Percentiles rank a stretch among this genome's conserved stretches.
phyloP scores from a whole-genome alignment of 1,140 invertebrate species.

The Trichonephila clavata region DNA sequence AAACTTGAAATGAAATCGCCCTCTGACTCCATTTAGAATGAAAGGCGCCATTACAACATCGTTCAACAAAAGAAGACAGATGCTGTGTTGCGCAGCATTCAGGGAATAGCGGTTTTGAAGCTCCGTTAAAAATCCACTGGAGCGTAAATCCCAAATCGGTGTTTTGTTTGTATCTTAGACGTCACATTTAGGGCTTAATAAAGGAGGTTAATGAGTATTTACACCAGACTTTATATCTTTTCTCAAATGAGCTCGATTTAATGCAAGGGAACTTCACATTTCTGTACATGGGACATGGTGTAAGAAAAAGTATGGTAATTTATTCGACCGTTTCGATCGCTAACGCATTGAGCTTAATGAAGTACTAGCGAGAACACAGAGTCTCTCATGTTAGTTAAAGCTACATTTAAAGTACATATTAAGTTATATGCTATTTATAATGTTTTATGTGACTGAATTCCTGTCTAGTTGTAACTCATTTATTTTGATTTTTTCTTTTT shows the following conservation, averaged over 20 bases:
- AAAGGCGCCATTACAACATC: conserved; percentile 19
- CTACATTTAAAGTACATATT: no score
- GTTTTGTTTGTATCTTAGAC: conserved; percentile 62
- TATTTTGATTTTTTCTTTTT: no score
- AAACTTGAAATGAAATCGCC: not conserved
- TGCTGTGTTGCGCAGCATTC: not conserved
- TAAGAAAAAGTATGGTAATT: not conserved
- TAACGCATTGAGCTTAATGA: not conserved
- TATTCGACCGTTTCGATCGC: not conserved
- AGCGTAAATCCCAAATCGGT: conserved; percentile 63
- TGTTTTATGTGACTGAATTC: no score
- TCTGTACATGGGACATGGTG: not conserved
- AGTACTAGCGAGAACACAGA: not conserved
- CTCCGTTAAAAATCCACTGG: conserved; percentile 62
- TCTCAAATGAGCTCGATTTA: conserved; percentile 43
- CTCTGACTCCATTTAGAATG: conserved; percentile 22
- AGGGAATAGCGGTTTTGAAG: conserved; percentile 37
- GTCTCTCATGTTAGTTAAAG: no score
- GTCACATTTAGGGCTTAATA: conserved; percentile 61
- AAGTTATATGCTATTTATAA: no score
- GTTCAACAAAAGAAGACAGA: conserved; percentile 30
- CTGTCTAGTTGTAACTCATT: no score
- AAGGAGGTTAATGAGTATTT: conserved; percentile 67
- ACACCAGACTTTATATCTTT: conserved; percentile 55
- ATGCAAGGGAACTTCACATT: not conserved